Percentiles rank a stretch among this genome's conserved stretches.
These are phyloP conservation scores for Melanotaenia trifasciata DNA, from an alignment of 2,797 vertebrate species.

Conservation along the genomic window DNA sequence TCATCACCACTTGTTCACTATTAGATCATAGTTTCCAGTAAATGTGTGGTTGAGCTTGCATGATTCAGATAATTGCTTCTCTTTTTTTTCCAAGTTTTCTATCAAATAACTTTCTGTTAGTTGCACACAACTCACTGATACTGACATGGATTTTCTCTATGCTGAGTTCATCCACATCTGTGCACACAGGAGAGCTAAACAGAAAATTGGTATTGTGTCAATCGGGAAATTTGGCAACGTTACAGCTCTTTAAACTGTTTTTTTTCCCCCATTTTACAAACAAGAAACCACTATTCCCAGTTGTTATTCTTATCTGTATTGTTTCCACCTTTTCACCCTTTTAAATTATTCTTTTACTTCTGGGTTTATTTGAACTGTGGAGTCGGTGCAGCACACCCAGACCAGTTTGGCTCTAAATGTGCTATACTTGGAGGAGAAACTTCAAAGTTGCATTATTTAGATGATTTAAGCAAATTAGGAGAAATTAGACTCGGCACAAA, in stretches of 20 bases:
- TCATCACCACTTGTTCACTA: slow-evolving; percentile 32
- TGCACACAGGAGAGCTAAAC: not conserved
- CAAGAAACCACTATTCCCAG: not conserved
- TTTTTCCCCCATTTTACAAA: not conserved
- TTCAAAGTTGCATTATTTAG: not conserved
- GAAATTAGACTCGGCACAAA: not conserved
- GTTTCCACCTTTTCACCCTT: not conserved
- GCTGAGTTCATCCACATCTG: not conserved
- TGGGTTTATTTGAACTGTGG: not conserved
- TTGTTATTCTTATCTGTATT: not conserved
- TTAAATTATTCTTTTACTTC: not conserved
- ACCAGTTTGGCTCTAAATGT: not conserved
- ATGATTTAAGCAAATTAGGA: not conserved
- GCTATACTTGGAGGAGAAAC: not conserved
- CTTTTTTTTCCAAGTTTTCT: not conserved
- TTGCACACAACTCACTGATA: slow-evolving; percentile 8
- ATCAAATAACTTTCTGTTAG: slow-evolving; percentile 19
- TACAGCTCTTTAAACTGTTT: not conserved
- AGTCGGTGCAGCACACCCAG: not conserved
- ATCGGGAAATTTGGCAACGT: not conserved
- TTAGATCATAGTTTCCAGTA: slow-evolving; percentile 34
- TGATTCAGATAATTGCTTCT: slow-evolving; percentile 21
- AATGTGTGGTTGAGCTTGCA: slow-evolving; percentile 23
- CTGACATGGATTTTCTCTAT: not conserved
- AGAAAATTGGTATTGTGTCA: not conserved